Evolutionary conservation across 1,140 invertebrate genomes (phyloP), one percentile per base, ranked within the genome.

Genomic region (Goniozus legneri): DNA sequence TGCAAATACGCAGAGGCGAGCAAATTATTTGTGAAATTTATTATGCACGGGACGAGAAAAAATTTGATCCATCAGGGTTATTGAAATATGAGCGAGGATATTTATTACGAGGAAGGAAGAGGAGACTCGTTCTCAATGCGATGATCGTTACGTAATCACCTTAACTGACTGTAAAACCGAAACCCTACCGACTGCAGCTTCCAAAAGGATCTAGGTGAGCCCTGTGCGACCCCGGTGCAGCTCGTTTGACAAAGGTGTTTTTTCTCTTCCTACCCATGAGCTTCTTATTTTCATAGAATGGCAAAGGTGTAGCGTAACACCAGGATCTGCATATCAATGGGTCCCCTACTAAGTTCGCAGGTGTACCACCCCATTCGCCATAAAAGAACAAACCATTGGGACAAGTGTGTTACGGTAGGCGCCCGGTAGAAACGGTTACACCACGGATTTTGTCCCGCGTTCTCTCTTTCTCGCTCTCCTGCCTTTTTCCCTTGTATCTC

Each of bases 301-400:
- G 50, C 58, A 62, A 63, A 60, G 64, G 66, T 72, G 66, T 71
- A 70, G 61, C 64, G 62, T 69, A 71, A 69, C 57, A 59, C 65
- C 58, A 56, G 52, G 50, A 75, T 73, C 62, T 75, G 54, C 72
- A 72, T 75, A 67, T 75, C 62, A 75, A 75, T 71, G 37, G 63
- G 58, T 59, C 57, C 58, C 65, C 58, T 60, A 61, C 56, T 54
- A 60, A 62, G 64, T 59, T 65, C 56, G 69, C 72, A 75, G 72
- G 72, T 75, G 72, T 67, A 72, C 64, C 57, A 62, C 57, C 62
- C 65, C 50, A 59, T 64, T 54, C 60, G 42, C 58, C 49, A 67
- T 64, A 67, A 62, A 67, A 60, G 61, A 65, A 52, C 54, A 59
- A 61, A 62, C 56, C 55, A 60, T 54, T 42, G 36, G 63, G 57